Base-by-base conservation (phyloP, 2,888 invertebrate species). In the Troilus luridus region DNA sequence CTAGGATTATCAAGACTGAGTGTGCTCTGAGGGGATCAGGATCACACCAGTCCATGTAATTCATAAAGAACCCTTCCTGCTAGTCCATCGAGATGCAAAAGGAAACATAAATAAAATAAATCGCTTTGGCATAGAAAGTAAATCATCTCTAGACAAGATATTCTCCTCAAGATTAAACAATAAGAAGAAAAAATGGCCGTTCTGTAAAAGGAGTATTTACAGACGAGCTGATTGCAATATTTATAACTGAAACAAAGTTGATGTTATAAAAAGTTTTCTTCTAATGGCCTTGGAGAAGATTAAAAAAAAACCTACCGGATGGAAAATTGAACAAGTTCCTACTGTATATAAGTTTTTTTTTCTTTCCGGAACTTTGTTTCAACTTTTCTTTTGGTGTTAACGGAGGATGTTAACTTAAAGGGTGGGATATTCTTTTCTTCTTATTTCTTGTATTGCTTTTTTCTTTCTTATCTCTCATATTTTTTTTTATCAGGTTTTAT, bases 251-350 rank as follows among this genome's bases (percentile, higher is more conserved):
- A 41, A 11, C 9, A 54, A 85, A 54, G 41, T 58, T 58, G 72
- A 77, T 77, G 72, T 77, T 58, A 56, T 85, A 85, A 85, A 85
- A 85, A 85, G 85, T 85, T 85, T 85, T 54, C 56, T 85, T 58
- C 85, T 56, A 85, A 85, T 85, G 85, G 54, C 56, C 85, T 85
- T 58, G 54, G 85, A 54, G 85, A 58, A 85, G 85, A 85, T 85
- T 85, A 85, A 85, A 85, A 85, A n/a, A 85, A 85, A 58, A 21
- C 54, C 85, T 85, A n/a, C 12, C 56, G 85, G 56, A 85, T 85
- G 56, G 85, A 54, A 85, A 85, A 85, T 85, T 85, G 85, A 85
- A 85, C 85, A 56, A 85, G 85, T 85, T 85, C 56, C n/a, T 21
- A 77, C 27, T 77, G 27, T 77, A 41, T 77, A 77, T 77, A 77